These are phyloP conservation scores for Hypena proboscidalis DNA, from an alignment of 2,888 invertebrate species.

Conservation along the genomic window DNA sequence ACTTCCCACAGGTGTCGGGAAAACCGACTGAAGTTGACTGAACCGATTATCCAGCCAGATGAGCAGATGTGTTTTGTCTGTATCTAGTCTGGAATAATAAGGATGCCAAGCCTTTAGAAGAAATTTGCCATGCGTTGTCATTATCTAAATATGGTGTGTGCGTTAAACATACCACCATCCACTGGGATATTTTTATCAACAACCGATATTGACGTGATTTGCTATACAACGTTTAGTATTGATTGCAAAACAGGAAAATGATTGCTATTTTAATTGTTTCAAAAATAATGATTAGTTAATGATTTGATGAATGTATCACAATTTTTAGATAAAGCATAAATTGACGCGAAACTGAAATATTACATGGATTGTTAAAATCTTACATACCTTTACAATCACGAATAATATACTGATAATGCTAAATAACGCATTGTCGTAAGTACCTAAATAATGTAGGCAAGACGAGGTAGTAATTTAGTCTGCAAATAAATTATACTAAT, in stretches of 20 bases:
- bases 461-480: background rate
- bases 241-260: background rate
- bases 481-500: slow-evolving; percentile 2
- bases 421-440: slow-evolving; percentile 4
- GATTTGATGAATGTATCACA: background rate
- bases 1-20: slow-evolving; percentile 10
- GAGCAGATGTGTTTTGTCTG: slow-evolving; percentile 1
- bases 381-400: slow-evolving; percentile 1
- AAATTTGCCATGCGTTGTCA: background rate
- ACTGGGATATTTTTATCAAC: too few species aligned
- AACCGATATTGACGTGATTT: too few species aligned
- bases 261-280: background rate
- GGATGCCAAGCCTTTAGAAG: background rate
- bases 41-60: slow-evolving; percentile 11
- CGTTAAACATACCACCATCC: background rate
- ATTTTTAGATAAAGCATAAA: background rate
- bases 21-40: slow-evolving; percentile 9
- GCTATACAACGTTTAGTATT: background rate
- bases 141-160: background rate
- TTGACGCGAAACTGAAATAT: slow-evolving; percentile 1
- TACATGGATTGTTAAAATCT: background rate
- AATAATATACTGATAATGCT: slow-evolving; percentile 6
- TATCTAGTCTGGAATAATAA: slow-evolving; percentile 1
- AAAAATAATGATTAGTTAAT: slow-evolving; percentile 2
- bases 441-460: slow-evolving; percentile 7